phyloP scores from a whole-genome alignment of 1,140 invertebrate genomes.

The Pectinophora gossypiella region DNA sequence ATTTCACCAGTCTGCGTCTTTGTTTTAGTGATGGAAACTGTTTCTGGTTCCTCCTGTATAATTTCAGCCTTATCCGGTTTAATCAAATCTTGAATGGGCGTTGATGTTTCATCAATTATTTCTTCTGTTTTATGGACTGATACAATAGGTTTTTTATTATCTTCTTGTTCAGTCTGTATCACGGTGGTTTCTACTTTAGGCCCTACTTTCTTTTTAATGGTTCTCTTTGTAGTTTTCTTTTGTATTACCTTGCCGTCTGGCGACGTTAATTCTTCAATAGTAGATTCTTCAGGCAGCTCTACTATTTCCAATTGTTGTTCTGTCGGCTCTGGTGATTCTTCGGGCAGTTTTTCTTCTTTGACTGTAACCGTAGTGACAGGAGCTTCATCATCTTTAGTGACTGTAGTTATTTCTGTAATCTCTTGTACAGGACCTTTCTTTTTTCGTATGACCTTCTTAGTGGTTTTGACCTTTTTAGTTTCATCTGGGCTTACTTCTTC shows the following conservation, averaged over 20 bases:
- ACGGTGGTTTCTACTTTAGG: conserved; percentile 39
- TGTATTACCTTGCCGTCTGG: too few species aligned
- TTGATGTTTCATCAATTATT: conserved; percentile 20
- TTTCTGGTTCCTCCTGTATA: conserved; percentile 14
- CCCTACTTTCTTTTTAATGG: conserved; percentile 41
- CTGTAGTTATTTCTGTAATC: conserved; percentile 44
- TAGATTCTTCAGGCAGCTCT: too few species aligned
- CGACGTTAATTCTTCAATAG: too few species aligned
- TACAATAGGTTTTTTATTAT: conserved; percentile 7
- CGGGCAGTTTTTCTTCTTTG: too few species aligned
- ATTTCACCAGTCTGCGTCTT: conserved; percentile 9
- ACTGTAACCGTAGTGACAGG: too few species aligned
- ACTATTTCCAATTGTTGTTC: too few species aligned
- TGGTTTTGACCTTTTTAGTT: too few species aligned
- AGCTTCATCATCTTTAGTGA: too few species aligned
- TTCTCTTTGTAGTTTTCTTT: conserved; percentile 36
- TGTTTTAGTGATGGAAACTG: conserved; percentile 14
- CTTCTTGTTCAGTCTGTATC: conserved; percentile 48
- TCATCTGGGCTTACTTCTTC: conserved; percentile 14
- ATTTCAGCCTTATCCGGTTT: conserved; percentile 8
- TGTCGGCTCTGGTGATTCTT: too few species aligned
- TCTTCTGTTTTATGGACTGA: conserved; percentile 25
- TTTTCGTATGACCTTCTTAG: conserved; percentile 44
- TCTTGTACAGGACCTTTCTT: conserved; percentile 35
- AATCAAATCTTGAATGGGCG: not conserved